Percentiles rank a stretch among this genome's conserved stretches.
Conservation (phyloP, 2,888 invertebrate species). For the Julus scandinavius region DNA sequence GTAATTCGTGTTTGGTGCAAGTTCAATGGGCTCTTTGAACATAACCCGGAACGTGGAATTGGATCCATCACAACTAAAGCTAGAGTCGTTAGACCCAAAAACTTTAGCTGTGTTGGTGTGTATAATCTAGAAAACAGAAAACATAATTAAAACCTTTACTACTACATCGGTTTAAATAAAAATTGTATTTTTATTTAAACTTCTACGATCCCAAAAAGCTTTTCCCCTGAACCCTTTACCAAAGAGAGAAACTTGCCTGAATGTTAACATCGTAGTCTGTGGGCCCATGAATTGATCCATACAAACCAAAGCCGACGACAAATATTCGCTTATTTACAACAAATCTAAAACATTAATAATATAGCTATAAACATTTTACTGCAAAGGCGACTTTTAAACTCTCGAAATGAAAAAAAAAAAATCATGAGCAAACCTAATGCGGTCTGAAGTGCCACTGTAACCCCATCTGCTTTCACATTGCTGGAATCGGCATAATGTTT, state of each 20-base stretch:
- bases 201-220: not conserved
- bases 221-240: not conserved
- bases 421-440: conserved; percentile 72
- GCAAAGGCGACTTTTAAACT: not conserved
- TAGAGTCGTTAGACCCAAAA: conserved; percentile 78
- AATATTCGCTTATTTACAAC: conserved; percentile 83
- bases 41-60: conserved; percentile 80
- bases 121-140: conserved; percentile 70
- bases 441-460: conserved; percentile 83
- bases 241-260: conserved; percentile 65
- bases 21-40: conserved; percentile 87
- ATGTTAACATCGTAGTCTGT: conserved; percentile 82
- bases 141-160: not conserved
- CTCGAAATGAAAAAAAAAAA: not conserved
- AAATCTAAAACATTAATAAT: conserved; percentile 70
- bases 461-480: conserved; percentile 85
- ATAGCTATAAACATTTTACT: too few relatives aligned
- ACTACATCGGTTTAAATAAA: too few relatives aligned
- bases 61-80: conserved; percentile 82
- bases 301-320: conserved; percentile 85
- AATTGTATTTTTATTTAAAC: too few relatives aligned
- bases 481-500: conserved; percentile 78
- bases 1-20: conserved; percentile 80
- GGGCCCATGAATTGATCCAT: conserved; percentile 81
- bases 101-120: conserved; percentile 80